Conservation (phyloP, 2,888 invertebrate genomes). For the Pomacea canaliculata region DNA sequence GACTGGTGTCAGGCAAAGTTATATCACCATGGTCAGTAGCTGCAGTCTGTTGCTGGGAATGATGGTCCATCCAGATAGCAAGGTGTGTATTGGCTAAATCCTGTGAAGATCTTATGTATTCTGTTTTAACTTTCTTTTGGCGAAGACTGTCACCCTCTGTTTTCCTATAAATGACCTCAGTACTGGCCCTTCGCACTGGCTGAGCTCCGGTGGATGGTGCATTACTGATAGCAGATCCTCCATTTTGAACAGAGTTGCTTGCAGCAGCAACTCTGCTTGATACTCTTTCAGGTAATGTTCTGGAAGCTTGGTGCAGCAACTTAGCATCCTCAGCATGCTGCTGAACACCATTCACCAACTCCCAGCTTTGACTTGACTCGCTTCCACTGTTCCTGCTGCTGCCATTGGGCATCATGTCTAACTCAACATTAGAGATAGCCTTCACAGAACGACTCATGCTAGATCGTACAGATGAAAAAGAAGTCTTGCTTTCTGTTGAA, state of each 20-base stretch:
- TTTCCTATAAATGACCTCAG: background rate
- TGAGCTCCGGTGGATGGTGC: too few species aligned
- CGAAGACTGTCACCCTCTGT: slow-evolving; percentile 1
- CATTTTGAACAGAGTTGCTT: background rate
- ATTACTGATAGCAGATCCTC: background rate
- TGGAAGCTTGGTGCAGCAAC: slow-evolving; percentile 2
- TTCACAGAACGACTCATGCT: slow-evolving; percentile 5
- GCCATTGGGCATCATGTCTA: background rate
- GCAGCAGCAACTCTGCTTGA: background rate
- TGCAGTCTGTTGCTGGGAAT: slow-evolving; percentile 1
- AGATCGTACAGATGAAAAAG: background rate
- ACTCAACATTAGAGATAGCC: background rate
- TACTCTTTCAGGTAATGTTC: background rate
- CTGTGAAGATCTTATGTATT: background rate
- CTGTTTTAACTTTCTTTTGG: background rate
- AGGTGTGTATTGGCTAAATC: background rate
- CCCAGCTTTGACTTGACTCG: slow-evolving; percentile 21
- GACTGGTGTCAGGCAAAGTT: too few species aligned
- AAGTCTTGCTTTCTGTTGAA: background rate
- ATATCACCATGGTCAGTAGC: too few species aligned
- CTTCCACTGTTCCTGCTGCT: slow-evolving; percentile 10
- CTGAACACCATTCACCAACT: slow-evolving; percentile 16
- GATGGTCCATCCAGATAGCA: slow-evolving; percentile 4
- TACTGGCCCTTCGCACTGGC: background rate
- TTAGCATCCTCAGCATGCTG: background rate